Base-by-base conservation (phyloP, 2,113 vertebrate species). In the Zootoca vivipara region DNA sequence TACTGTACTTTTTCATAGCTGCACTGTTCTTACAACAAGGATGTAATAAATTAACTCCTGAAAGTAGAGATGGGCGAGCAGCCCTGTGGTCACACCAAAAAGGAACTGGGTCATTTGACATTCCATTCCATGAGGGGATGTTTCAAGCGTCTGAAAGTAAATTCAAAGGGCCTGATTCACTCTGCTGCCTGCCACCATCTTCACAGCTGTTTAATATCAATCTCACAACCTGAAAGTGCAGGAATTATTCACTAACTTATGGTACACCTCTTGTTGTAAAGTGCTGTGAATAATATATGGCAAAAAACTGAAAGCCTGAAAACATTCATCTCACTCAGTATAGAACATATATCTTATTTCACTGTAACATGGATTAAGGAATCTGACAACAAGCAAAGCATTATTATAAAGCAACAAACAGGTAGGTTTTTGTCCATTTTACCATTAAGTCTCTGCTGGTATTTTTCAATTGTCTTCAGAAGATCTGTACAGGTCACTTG, bases 391-490 rank as follows among this genome's bases (percentile, higher is more conserved):
- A 4, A 89, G 38, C 56, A 72, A 38, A 56, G 15, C 24, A 26
- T 18, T 2, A 42, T 42, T 85, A 81, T 74, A 83, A 28, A 2
- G 3, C 69, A 4, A 67, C 81, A 72, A 64, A 30, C 42, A 30
- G 73, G 72, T 85, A 78, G 62, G 52, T 13, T 69, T 78, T 52
- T 91, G 42, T 91, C 7, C 16, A 79, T 83, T 94, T 97, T 96
- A 98, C 97, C 95, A 93, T 97, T 96, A 91, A 98, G 97, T 92
- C 96, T 95, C 74, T 96, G 95, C 94, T 97, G 96, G 92, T 99
- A 97, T 94, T 96, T 97, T 95, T 98, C 97, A 7, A 97, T 97
- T 90, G 97, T 97, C 96, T 98, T 98, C 94, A 98, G 96, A 92
- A 96, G 96, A 95, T 97, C 97, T 12, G 96, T 97, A 92, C 97